A percentile compares a stretch with the other conserved stretches of the same genome.
Conservation (phyloP, 2,888 invertebrate species). For the Arge pagana region DNA sequence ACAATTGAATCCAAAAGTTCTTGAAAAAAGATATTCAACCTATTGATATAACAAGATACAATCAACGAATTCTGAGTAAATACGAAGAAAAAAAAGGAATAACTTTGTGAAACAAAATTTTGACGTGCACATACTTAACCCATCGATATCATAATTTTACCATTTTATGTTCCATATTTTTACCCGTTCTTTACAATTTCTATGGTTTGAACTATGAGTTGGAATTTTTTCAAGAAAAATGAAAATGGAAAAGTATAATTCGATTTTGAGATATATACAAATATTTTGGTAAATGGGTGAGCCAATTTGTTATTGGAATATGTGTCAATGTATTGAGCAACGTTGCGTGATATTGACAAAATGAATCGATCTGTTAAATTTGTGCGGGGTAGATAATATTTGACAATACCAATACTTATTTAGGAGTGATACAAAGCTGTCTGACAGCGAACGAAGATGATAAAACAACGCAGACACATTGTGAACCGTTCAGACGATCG, state of each 20-base stretch:
- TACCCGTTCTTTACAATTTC: slow-evolving; percentile 8
- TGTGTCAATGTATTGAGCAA: too few relatives aligned
- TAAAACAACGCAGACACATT: slow-evolving; percentile 26
- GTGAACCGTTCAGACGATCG: slow-evolving; percentile 9
- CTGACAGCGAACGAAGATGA: slow-evolving; percentile 32
- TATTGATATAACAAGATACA: too few relatives aligned
- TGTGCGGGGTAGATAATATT: too few relatives aligned
- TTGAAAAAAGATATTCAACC: too few relatives aligned
- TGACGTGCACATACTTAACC: slow-evolving; percentile 4
- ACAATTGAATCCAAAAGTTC: too few relatives aligned
- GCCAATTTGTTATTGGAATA: slow-evolving; percentile 56
- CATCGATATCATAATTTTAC: slow-evolving; percentile 11
- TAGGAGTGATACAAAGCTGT: slow-evolving; percentile 44
- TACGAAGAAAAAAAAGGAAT: too few relatives aligned
- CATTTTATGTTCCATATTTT: slow-evolving; percentile 3
- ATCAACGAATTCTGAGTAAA: too few relatives aligned
- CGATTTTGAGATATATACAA: not conserved
- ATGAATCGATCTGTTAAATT: too few relatives aligned
- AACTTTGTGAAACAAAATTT: not conserved
- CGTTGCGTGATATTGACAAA: too few relatives aligned
- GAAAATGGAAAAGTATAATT: slow-evolving; percentile 13
- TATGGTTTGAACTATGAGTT: not conserved
- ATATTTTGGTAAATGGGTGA: slow-evolving; percentile 62
- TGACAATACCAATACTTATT: too few relatives aligned
- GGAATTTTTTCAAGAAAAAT: slow-evolving; percentile 16